Evolutionary conservation across 2,797 vertebrate genomes (phyloP).

Genomic region (Coranthus polyacanthus): DNA sequence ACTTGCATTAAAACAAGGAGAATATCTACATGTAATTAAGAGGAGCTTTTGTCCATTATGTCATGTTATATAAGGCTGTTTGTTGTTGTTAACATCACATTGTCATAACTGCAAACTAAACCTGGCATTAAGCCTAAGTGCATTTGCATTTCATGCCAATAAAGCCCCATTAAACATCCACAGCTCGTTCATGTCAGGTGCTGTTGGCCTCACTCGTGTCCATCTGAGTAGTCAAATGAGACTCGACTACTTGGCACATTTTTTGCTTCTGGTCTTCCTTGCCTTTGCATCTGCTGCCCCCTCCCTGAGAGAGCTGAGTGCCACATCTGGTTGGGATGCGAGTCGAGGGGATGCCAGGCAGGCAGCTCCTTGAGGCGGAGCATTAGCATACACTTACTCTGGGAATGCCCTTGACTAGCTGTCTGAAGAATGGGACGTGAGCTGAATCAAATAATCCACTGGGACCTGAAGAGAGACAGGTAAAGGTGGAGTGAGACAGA

Average conservation of each 20-base stretch:
- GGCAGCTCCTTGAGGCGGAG: slow-evolving; percentile 62
- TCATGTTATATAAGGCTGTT: not conserved
- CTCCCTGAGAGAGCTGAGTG: slow-evolving; percentile 51
- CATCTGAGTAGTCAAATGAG: slow-evolving; percentile 22
- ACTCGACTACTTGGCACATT: slow-evolving; percentile 8
- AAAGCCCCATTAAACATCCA: slow-evolving; percentile 27
- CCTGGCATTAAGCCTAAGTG: slow-evolving; percentile 1
- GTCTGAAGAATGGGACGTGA: slow-evolving; percentile 79
- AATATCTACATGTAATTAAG: not conserved
- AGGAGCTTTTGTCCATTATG: not conserved
- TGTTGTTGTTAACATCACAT: slow-evolving; percentile 3
- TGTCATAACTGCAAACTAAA: slow-evolving; percentile 6
- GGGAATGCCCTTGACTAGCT: slow-evolving; percentile 88
- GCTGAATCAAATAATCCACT: slow-evolving; percentile 63
- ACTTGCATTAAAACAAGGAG: not conserved
- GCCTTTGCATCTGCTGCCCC: slow-evolving; percentile 64
- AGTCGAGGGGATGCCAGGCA: slow-evolving; percentile 40
- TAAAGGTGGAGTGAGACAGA: slow-evolving; percentile 15
- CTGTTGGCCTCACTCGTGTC: slow-evolving; percentile 1
- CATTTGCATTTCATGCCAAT: slow-evolving; percentile 16
- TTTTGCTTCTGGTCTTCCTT: slow-evolving; percentile 22
- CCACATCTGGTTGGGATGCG: slow-evolving; percentile 65
- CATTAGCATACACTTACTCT: slow-evolving; percentile 86
- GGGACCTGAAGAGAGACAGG: slow-evolving; percentile 17
- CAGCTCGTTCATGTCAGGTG: slow-evolving; percentile 10